Evolutionary conservation across 2,888 invertebrate genomes (phyloP), one percentile per base, ranked within the genome.

Genomic region (Nomada hirtipes): DNA sequence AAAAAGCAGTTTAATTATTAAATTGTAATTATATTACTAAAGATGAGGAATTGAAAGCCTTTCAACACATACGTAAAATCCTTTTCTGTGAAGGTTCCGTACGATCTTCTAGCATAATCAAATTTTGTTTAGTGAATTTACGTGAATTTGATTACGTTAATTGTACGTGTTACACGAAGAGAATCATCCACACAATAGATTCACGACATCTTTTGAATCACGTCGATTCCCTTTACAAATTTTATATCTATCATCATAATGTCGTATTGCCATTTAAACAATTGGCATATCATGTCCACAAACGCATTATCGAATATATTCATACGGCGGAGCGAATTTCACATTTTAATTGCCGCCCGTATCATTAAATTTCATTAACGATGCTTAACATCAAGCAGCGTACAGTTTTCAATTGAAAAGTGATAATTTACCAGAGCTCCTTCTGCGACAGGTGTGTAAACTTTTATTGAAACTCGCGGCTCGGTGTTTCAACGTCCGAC

Each of bases 11-110:
- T 47, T 20, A 26, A 47, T 23, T 23, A 47, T 23, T 9, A 23
- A 9, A 18, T 64, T 64, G 1, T 44, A 7, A 57, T 26, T 57
- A 50, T 1, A 4, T 59, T 15, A 4, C 59, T 20, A n/a, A 29
- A 1, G 44, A 15, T 20, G 59, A 0, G 20, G 44, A 44, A 44
- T 52, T 20, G n/a, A 52, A 23, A 60, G 9, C 4, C n/a, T 50
- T 71, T 63, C 7, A 36, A 52, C 11, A 63, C 80, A 2, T 63
- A 78, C 79, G 72, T 68, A 79, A 36, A 59, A n/a, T 15, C 0
- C 0, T 20, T 13, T 42, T 36, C n/a, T 2, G 9, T 1, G 29
- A 23, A 1, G 11, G 18, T 3, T 29, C 2, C 23, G 4, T 0
- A 2, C 1, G 10, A 2, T 29, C 20, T 20, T 73, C 18, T 0